Conservation (phyloP, 2,113 vertebrate species). For the Gallinago jamesoni region DNA sequence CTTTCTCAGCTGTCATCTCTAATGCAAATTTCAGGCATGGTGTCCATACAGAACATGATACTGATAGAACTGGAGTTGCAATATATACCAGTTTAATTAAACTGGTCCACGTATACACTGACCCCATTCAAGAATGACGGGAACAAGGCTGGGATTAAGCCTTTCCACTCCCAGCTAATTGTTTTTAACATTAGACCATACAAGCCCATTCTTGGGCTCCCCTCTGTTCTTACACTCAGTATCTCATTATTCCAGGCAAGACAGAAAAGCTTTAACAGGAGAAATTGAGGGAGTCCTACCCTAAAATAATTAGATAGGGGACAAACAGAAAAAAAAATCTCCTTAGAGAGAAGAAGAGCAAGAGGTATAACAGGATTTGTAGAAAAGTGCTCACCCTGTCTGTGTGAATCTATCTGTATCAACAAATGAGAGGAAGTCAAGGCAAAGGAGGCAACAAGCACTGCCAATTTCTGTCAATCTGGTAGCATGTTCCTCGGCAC, state of each 20-base stretch:
- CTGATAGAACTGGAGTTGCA: neutral
- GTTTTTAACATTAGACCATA: neutral
- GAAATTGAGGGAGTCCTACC: neutral
- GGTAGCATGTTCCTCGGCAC: neutral
- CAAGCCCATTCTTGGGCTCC: neutral
- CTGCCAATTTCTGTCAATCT: neutral
- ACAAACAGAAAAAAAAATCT: neutral
- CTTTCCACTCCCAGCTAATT: neutral
- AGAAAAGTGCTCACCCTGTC: neutral
- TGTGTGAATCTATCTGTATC: neutral
- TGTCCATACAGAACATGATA: neutral
- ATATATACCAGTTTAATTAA: neutral
- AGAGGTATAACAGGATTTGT: neutral
- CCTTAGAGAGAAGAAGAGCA: neutral
- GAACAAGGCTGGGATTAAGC: neutral
- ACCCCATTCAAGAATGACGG: neutral
- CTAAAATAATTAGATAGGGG: neutral
- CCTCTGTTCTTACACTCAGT: neutral
- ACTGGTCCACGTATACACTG: neutral
- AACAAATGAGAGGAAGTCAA: neutral
- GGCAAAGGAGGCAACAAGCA: neutral
- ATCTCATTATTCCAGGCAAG: neutral
- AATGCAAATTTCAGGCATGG: neutral
- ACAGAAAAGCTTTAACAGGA: neutral
- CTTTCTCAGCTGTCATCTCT: neutral